Evolutionary conservation across 1,140 invertebrate genomes (phyloP).

Genomic region (Ruditapes philippinarum): DNA sequence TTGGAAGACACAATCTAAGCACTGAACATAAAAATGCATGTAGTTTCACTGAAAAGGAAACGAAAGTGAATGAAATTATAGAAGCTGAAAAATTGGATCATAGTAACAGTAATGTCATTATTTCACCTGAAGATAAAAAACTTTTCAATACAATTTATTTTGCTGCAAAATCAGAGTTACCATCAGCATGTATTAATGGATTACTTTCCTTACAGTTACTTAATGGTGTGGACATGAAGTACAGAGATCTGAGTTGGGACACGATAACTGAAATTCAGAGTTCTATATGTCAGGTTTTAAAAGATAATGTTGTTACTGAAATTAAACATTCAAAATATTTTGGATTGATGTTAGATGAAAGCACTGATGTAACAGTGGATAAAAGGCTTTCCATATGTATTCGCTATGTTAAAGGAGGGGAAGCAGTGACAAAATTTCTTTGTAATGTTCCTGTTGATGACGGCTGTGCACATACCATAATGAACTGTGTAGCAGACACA

Average conservation of each 20-base stretch:
- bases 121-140: neutral
- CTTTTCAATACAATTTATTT: neutral
- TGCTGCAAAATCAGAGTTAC: slow-evolving; percentile 5
- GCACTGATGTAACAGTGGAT: slow-evolving; percentile 30
- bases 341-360: slow-evolving; percentile 13
- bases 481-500: neutral
- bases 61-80: neutral
- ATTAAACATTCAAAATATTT: neutral
- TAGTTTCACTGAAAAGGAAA: neutral
- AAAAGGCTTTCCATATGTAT: slow-evolving; percentile 36
- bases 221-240: slow-evolving; percentile 9
- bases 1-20: neutral
- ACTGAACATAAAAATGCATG: slow-evolving; percentile 27
- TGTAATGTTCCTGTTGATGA: slow-evolving; percentile 31
- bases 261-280: slow-evolving; percentile 47
- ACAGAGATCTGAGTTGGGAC: slow-evolving; percentile 43
- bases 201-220: neutral
- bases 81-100: neutral
- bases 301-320: neutral
- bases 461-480: too few relatives aligned
- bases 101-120: neutral
- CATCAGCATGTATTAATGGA: too few relatives aligned
- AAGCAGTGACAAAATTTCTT: slow-evolving; percentile 9
- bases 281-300: neutral
- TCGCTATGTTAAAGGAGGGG: slow-evolving; percentile 17